Evolutionary conservation across 2,113 vertebrate genomes (phyloP), one percentile per base, ranked within the genome.

Genomic region (Vulpes ferrilata): DNA sequence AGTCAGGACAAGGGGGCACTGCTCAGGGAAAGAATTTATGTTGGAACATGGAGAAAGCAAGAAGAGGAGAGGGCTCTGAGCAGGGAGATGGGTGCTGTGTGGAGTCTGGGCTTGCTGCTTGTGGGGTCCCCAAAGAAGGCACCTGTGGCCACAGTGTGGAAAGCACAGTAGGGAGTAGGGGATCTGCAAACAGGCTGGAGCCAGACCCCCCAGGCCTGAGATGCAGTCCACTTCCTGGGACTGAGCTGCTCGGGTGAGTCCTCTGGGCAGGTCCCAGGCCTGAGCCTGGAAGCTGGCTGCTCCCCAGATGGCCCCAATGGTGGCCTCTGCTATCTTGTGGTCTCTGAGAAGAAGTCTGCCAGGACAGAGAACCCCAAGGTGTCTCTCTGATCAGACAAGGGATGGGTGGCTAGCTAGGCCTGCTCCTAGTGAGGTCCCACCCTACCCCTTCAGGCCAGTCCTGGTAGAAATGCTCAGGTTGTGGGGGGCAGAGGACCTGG

Each of bases 401-500:
- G 22, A 23, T 22, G 30, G 25, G 53, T 12, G 3, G 13, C 32
- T 2, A 30, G 25, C 11, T 3, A 43, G 32, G 15, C 7, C n/a
- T 57, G 9, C n/a, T 23, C 10, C 25, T 60, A 6, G 11, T 3
- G 5, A 10, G 9, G 6, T 87, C n/a, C 19, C 1, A 19, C 11
- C 22, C 11, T 2, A 4, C 55, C 62, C 57, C 87, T 73, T 51
- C 57, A 23, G 60, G n/a, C n/a, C 71, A 38, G 30, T 11, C 67
- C 38, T 35, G 7, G 11, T 17, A 3, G 71, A 35, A 27, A 87
- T 23, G 19, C 64, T 64, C 48, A 19, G 11, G 30, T 23, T 5
- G 8, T 0, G 25, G 38, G 6, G 10, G 57, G 53, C 1, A 10
- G 43, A 20, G 20, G 11, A 0, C 7, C 7, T 20, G 2, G 16